Conservation (phyloP, 2,888 invertebrate genomes). For the Drosophila austrosaltans region DNA sequence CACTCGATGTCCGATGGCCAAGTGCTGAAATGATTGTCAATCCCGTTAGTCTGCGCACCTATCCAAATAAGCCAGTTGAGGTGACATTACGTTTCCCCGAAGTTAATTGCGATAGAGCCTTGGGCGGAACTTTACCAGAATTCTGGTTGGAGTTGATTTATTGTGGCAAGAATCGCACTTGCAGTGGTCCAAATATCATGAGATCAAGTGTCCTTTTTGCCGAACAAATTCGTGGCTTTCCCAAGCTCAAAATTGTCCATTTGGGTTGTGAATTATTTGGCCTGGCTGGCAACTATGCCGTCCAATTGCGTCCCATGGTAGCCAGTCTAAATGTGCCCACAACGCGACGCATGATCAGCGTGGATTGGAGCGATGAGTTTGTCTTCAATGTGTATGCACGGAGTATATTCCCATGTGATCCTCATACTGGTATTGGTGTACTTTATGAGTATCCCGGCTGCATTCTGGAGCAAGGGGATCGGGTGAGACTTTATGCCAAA, state of each 20-base stretch:
- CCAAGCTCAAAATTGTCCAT: constrained; percentile 87
- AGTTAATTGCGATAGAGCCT: constrained; percentile 86
- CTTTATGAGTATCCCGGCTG: constrained; percentile 94
- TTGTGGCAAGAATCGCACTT: constrained; percentile 90
- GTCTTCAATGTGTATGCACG: constrained; percentile 93
- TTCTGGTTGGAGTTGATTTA: constrained; percentile 92
- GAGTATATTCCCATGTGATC: constrained; percentile 93
- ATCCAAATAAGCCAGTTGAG: constrained; percentile 89
- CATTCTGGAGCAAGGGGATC: constrained; percentile 89
- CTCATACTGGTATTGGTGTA: constrained; percentile 89
- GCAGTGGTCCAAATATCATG: constrained; percentile 85
- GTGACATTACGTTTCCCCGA: constrained; percentile 90
- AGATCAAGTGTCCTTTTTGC: constrained; percentile 89
- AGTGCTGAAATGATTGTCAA: constrained; percentile 88
- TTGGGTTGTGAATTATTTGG: constrained; percentile 92
- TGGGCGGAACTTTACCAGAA: constrained; percentile 85
- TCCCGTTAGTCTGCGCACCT: constrained; percentile 91
- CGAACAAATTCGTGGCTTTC: constrained; percentile 90
- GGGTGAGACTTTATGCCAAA: constrained; percentile 91
- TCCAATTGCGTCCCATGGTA: constrained; percentile 88
- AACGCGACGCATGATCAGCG: constrained; percentile 82
- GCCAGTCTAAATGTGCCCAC: constrained; percentile 84
- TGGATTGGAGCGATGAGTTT: constrained; percentile 93
- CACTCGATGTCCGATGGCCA: constrained; percentile 93
- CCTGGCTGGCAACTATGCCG: constrained; percentile 91